Percentiles rank a stretch among this genome's conserved stretches.
Evolutionary conservation across 30 jellyfish, hydroid and myxozoan species (phyloP).

Genomic region (Aurelia aurita complex sp. Pacific): DNA sequence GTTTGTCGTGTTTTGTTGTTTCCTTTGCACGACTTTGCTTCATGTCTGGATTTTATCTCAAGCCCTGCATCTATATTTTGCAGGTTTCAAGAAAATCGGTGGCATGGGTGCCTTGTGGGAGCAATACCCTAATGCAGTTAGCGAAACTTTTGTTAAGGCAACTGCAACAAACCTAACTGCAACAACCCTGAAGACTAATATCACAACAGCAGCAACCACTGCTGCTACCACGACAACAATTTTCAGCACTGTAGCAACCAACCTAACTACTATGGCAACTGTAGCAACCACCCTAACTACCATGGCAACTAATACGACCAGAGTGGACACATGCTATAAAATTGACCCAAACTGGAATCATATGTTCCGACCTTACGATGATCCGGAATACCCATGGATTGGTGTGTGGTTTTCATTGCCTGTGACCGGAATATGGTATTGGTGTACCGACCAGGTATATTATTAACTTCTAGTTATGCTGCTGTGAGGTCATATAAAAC

Average conservation of each 20-base stretch:
- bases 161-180: neutral
- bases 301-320: conserved; percentile 10
- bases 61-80: neutral
- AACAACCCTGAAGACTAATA: neutral
- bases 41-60: neutral
- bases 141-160: conserved; percentile 38
- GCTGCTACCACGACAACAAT: conserved; percentile 1
- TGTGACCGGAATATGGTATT: conserved; percentile 96
- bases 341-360: conserved; percentile 85
- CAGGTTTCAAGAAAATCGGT: conserved; percentile 83
- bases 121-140: conserved; percentile 86
- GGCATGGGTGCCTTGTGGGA: conserved; percentile 83
- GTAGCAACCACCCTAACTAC: conserved; percentile 16
- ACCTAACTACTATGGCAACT: conserved; percentile 3
- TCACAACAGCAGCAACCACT: conserved; percentile 15
- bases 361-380: conserved; percentile 87
- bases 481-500: too few species aligned
- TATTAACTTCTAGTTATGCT: too few species aligned
- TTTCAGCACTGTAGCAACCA: conserved; percentile 22
- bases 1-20: too few species aligned
- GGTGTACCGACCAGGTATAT: conserved; percentile 97
- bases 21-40: too few species aligned
- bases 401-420: conserved; percentile 90
- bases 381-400: conserved; percentile 87
- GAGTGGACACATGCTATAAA: conserved; percentile 53